Evolutionary conservation across 1,140 invertebrate genomes (phyloP).

Genomic region (Drosophila athabasca): DNA sequence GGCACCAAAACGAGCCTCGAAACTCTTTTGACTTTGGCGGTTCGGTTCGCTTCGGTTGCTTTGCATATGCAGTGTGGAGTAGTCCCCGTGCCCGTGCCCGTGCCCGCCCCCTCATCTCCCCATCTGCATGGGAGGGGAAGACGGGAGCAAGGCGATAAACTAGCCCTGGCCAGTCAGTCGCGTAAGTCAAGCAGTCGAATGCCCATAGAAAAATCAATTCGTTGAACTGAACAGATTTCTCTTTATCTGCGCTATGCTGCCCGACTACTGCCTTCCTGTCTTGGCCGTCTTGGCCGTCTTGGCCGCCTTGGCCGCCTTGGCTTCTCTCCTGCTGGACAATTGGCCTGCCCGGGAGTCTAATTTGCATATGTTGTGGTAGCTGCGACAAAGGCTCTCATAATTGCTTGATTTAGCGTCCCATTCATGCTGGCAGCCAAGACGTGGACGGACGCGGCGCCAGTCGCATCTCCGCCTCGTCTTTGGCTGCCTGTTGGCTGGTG

Average conservation of each 20-base stretch:
- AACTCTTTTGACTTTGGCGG: constrained; percentile 74
- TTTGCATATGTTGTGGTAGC: constrained; percentile 72
- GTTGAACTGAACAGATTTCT: constrained; percentile 74
- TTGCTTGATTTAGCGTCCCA: constrained; percentile 80
- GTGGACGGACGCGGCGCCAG: constrained; percentile 54
- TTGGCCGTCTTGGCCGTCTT: background rate
- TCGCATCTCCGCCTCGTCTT: constrained; percentile 29
- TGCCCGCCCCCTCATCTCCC: constrained; percentile 11
- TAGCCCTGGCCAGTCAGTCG: constrained; percentile 51
- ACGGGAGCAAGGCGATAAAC: constrained; percentile 71
- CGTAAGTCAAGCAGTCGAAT: constrained; percentile 68
- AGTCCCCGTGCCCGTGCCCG: constrained; percentile 3
- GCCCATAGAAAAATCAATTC: constrained; percentile 73
- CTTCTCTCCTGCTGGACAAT: constrained; percentile 38
- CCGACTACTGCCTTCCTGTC: background rate
- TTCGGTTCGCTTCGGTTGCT: constrained; percentile 57
- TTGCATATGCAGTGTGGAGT: constrained; percentile 58
- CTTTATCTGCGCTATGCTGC: constrained; percentile 11
- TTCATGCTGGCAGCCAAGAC: constrained; percentile 50
- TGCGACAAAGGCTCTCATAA: constrained; percentile 78
- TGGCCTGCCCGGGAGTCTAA: constrained; percentile 41
- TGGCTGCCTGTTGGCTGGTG: background rate
- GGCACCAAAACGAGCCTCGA: constrained; percentile 77
- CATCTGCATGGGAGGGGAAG: constrained; percentile 33
- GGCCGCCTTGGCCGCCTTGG: background rate